Evolutionary conservation across 1,140 invertebrate genomes (phyloP), one percentile per base, ranked within the genome.

Genomic region (Ceratina calcarata): DNA sequence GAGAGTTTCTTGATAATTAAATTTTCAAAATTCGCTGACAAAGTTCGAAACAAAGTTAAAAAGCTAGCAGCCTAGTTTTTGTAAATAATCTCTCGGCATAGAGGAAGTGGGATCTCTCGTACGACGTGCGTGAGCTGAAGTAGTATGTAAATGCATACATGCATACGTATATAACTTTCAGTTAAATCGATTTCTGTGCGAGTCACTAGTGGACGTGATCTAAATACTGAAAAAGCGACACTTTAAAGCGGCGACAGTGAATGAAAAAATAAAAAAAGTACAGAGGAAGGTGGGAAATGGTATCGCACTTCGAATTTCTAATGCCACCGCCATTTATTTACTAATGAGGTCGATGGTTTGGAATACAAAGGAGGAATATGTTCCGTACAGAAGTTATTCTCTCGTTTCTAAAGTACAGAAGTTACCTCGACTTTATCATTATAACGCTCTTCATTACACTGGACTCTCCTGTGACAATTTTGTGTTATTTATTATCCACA

Each of bases 231-330:
- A 45, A 45, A 64, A 32, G 20, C 57, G 57, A 58, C 10, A 10
- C 18, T 58, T 58, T 20, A 60, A 62, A 18, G 12, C 15, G n/a
- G 61, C 60, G 12, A 60, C 60, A 6, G 13, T 20, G 37, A 71
- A 37, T 60, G 55, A 71, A 71, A 45, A 71, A 71, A 71, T 60
- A 71, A 37, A 71, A 10, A 20, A 37, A 57, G 6, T 12, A 24
- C 7, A 12, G 20, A 13, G 13, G 68, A 16, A 4, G 27, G 10
- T 27, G 57, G 32, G 20, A 37, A 3, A 24, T 15, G 45, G 32
- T 62, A 13, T 60, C 57, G n/a, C 24, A 60, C 58, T 60, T 60
- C 32, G 60, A 62, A 62, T 62, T 62, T 32, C 60, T 62, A 62
- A 62, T 62, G 60, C 60, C 24, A 15, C 60, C 60, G 24, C 24